A percentile compares a stretch with the other conserved stretches of the same genome.
Evolutionary conservation across 2,888 invertebrate species (phyloP).

Genomic region (Cremastinae sp.): DNA sequence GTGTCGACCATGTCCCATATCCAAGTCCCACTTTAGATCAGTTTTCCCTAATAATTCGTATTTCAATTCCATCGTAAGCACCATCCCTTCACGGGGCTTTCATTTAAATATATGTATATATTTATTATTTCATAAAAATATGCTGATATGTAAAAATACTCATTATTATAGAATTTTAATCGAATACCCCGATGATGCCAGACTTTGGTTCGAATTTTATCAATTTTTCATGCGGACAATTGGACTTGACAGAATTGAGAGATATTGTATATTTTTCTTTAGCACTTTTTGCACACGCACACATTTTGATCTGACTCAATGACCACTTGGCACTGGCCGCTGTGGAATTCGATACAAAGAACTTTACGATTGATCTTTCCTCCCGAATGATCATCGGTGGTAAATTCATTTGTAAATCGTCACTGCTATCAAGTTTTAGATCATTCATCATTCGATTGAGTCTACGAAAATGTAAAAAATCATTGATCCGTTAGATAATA

Average conservation of each 20-base stretch:
- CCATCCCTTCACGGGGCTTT: slow-evolving; percentile 52
- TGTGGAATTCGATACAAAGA: slow-evolving; percentile 75
- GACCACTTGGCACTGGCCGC: slow-evolving; percentile 68
- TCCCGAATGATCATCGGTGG: slow-evolving; percentile 73
- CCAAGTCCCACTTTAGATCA: slow-evolving; percentile 75
- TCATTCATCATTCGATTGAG: slow-evolving; percentile 71
- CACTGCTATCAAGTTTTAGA: slow-evolving; percentile 67
- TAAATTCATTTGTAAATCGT: slow-evolving; percentile 67
- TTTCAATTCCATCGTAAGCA: slow-evolving; percentile 74
- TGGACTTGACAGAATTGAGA: slow-evolving; percentile 69
- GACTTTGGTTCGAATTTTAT: slow-evolving; percentile 71
- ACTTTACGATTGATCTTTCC: slow-evolving; percentile 69
- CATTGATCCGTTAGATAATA: neutral
- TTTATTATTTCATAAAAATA: slow-evolving; percentile 18
- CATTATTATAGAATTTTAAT: slow-evolving; percentile 17
- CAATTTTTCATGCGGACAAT: slow-evolving; percentile 77
- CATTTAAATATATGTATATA: no score
- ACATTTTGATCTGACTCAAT: slow-evolving; percentile 75
- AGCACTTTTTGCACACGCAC: slow-evolving; percentile 73
- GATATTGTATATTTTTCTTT: slow-evolving; percentile 67
- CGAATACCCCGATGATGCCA: slow-evolving; percentile 72
- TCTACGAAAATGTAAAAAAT: slow-evolving; percentile 61
- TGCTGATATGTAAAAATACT: slow-evolving; percentile 5
- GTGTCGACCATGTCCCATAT: slow-evolving; percentile 75
- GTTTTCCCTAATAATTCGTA: slow-evolving; percentile 72